These are phyloP conservation scores for Sussaba pulchella DNA, from an alignment of 2,888 invertebrate genomes.

Conservation along the genomic window DNA sequence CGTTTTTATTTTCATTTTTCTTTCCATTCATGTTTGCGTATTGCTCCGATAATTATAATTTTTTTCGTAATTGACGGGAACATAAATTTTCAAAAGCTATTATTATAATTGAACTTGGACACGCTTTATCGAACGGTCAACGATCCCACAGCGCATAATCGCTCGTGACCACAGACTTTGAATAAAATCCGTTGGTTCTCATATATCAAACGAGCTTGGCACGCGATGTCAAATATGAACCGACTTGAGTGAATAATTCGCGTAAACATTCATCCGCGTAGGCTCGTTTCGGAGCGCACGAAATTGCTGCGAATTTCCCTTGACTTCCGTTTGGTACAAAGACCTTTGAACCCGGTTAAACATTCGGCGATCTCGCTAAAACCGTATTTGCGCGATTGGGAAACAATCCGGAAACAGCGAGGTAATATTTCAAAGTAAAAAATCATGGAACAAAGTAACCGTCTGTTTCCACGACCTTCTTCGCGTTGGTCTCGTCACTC, in stretches of 20 bases:
- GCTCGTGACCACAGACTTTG: constrained; percentile 12
- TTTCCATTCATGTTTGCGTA: not conserved
- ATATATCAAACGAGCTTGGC: constrained; percentile 19
- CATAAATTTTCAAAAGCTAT: constrained; percentile 14
- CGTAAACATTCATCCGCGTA: not conserved
- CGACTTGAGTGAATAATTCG: not conserved
- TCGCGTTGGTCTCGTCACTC: constrained; percentile 4
- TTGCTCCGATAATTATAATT: constrained; percentile 18
- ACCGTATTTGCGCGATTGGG: not conserved
- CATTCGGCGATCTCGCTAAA: not conserved
- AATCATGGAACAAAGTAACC: not conserved
- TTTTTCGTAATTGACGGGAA: constrained; percentile 37
- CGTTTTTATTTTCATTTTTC: not conserved
- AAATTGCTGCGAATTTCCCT: not conserved
- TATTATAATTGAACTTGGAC: constrained; percentile 46
- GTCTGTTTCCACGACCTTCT: constrained; percentile 11
- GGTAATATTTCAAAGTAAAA: not conserved
- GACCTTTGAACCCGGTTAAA: constrained; percentile 33
- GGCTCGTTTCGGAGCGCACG: not conserved
- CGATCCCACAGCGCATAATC: constrained; percentile 47
- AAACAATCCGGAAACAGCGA: constrained; percentile 27
- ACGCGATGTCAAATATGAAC: too few species aligned
- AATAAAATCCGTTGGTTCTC: constrained; percentile 6
- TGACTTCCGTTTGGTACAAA: constrained; percentile 5
- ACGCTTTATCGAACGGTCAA: constrained; percentile 47